phyloP scores from a whole-genome alignment of 1,140 invertebrate genomes.

The Mamestra configurata region DNA sequence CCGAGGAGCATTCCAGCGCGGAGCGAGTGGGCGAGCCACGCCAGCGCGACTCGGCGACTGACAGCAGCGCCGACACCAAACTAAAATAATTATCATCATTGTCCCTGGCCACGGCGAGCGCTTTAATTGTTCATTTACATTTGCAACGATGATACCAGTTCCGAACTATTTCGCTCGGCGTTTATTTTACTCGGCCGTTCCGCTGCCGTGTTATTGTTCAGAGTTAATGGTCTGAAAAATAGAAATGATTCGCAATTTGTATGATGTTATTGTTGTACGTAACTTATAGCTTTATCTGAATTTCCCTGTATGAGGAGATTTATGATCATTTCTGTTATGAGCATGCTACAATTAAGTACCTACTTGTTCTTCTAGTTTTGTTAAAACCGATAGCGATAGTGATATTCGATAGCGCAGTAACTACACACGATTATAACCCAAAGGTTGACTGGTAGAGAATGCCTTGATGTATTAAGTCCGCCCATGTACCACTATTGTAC shows the following conservation, averaged over 20 bases:
- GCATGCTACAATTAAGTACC: not conserved
- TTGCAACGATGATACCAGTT: constrained; percentile 87
- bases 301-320: constrained; percentile 47
- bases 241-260: constrained; percentile 81
- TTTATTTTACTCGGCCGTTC: constrained; percentile 82
- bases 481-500: too few species aligned
- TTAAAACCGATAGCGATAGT: not conserved
- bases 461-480: too few species aligned
- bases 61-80: constrained; percentile 84
- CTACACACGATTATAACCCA: too few species aligned
- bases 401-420: not conserved
- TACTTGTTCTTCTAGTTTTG: not conserved
- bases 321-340: constrained; percentile 22
- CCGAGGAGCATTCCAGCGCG: constrained; percentile 83
- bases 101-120: constrained; percentile 84
- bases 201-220: constrained; percentile 81
- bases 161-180: constrained; percentile 83
- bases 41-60: constrained; percentile 61
- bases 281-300: constrained; percentile 56
- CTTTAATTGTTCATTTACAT: constrained; percentile 88
- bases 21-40: constrained; percentile 63
- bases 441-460: too few species aligned
- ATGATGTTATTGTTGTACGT: constrained; percentile 71
- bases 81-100: constrained; percentile 88
- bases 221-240: constrained; percentile 86